Conservation (phyloP, 92 coral and sea anemone genomes). For the Hydrozoanthus gracilis region DNA sequence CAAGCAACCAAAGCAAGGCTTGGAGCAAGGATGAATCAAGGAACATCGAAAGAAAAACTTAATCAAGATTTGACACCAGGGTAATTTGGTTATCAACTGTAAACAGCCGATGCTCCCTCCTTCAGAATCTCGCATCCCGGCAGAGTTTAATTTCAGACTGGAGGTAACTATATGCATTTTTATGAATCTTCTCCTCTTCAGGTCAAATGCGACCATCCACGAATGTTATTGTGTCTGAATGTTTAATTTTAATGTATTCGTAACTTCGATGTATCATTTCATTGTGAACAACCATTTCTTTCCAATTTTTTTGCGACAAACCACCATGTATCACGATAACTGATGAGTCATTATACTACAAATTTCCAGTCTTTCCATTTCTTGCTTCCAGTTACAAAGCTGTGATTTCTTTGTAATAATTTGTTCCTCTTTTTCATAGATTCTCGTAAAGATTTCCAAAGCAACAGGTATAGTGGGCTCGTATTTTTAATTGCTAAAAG, state of each 20-base stretch:
- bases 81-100: too few relatives aligned
- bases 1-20: too few relatives aligned
- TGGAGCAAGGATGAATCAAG: too few relatives aligned
- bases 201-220: slow-evolving; percentile 6
- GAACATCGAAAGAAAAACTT: too few relatives aligned
- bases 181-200: slow-evolving; percentile 1
- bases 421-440: slow-evolving; percentile 10
- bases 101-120: too few relatives aligned
- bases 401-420: slow-evolving; percentile 4
- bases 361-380: slow-evolving; percentile 2
- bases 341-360: slow-evolving; percentile 25
- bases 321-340: slow-evolving; percentile 49
- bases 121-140: too few relatives aligned
- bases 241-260: slow-evolving; percentile 1
- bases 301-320: slow-evolving; percentile 49
- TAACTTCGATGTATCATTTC: slow-evolving; percentile 5
- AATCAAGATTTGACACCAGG: too few relatives aligned
- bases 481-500: background rate
- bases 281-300: background rate
- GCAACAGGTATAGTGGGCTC: slow-evolving; percentile 12
- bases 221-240: slow-evolving; percentile 2
- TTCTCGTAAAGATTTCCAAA: slow-evolving; percentile 1
- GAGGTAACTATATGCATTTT: background rate
- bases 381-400: slow-evolving; percentile 1
- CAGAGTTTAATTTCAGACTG: too few relatives aligned